Base-by-base conservation (phyloP, 30 jellyfish, hydroid and myxozoan genomes). In the Clytia hemisphaerica region DNA sequence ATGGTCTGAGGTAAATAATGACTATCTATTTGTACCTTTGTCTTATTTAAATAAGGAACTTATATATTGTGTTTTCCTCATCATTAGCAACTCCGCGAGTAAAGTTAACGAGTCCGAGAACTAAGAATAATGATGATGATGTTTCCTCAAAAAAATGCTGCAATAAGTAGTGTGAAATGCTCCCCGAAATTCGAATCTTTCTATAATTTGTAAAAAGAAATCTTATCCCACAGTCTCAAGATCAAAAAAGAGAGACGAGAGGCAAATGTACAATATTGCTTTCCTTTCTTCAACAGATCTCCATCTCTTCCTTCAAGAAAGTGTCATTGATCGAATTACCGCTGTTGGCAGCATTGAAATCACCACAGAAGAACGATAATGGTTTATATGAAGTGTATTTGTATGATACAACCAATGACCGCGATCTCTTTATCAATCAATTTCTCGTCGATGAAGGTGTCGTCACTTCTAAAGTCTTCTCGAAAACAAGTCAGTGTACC, bases 381-480 rank as follows among this genome's bases (percentile, higher is more conserved):
- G 93, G 76, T 2, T 84, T 88, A 24, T 61, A 65, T 68, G 85
- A 70, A 22, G 76, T 89, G 9, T 89, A 82, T 58, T 45, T 89
- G 75, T 81, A 89, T 34, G 79, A 89, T 63, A 89, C 98, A 47
- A 80, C 59, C 47, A 82, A 32, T 6, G 93, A 81, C 7, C 57
- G 37, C 22, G 95, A 77, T 49, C 45, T 80, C 15, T 75, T 73
- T 33, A 81, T 89, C 25, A 89, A 89, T 55, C 77, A 76, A 33
- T 76, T 51, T 2, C 53, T 89, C 58, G 98, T 89, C 27, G 92
- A 85, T 36, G 93, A 78, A 31, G 78, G 75, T 4, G 47, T 85
- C 26, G 96, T 85, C 22, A 67, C 47, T n/a, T 85, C 96, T 0
- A 48, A 72, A 45, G 96, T 73, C 35, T 67, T 51, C 19, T 50